Base-by-base conservation (phyloP, 2,797 vertebrate species). In the Acrocephalus scirpaceus region DNA sequence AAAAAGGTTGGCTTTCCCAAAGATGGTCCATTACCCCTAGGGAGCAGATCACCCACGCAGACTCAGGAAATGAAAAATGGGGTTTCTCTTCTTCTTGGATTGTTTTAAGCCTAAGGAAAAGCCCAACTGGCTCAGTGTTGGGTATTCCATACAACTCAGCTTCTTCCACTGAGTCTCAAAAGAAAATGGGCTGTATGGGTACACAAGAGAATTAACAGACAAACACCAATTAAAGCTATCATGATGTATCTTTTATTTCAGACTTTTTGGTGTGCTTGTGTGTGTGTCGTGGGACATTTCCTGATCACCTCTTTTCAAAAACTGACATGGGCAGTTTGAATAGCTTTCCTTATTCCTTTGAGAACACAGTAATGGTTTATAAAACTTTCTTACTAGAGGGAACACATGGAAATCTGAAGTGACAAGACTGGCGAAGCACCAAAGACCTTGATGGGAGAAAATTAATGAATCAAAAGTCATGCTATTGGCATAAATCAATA, bases 11-110 rank as follows among this genome's bases (percentile, higher is more conserved):
- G 61, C 54, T 78, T 95, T 87, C 75, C 67, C 13, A 2, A 86
- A 72, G 58, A 88, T 22, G 62, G 32, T n/a, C 26, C 56, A 74
- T 26, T 45, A 76, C 9, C 74, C 72, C 19, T 15, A 44, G 22
- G 79, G 38, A 79, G 44, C 13, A 87, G 51, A 94, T 79, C 82
- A 93, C 73, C 77, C 92, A 93, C 5, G 0, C 40, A 93, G 71
- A 72, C 57, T 85, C 57, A 77, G 91, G 75, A 94, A 96, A 93
- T 88, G 62, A 80, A 96, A 92, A 92, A 81, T 44, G 21, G 30
- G 3, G 36, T 86, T 85, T 88, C n/a, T 91, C 53, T 57, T 92
- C 77, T 78, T 76, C 56, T 86, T 77, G 64, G 21, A 69, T 83
- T 80, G 72, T 47, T 88, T 71, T 34, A 90, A 92, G 51, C 61